Base-by-base conservation (phyloP, 2,888 invertebrate genomes). In the Apodemia duryi region DNA sequence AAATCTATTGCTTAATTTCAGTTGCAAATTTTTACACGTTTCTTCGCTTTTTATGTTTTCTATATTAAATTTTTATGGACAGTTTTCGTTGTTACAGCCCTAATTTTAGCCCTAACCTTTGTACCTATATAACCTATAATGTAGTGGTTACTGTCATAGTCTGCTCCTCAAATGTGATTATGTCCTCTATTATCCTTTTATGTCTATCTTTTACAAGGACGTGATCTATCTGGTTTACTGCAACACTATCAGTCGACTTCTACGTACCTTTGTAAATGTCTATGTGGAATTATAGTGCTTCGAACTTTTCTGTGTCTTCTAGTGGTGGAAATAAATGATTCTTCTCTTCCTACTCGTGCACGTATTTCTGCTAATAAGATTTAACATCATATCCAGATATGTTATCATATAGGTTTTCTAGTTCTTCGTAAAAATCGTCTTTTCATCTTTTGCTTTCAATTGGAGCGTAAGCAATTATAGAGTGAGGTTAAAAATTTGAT, bases 131-230 rank as follows among this genome's bases (percentile, higher is more conserved):
- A 5, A 4, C 60, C 63, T 6, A 67, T 2, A 43, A 69, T 3
- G 51, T 66, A 69, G 32, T 71, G 71, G 52, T 71, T 68, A 41
- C 67, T 69, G 29, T 69, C 67, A 21, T 68, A 68, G 62, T 69
- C 67, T 2, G 69, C 71, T 2, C 69, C 69, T 43, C 68, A 9
- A 46, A 68, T 4, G 62, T 32, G 51, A 65, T 66, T 2, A 68
- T 29, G 61, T 69, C 63, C 4, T 66, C 57, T 11, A 68, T 63
- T 0, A 21, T 51, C n/a, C n/a, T 67, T 21, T 67, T 65, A 13
- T 64, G 65, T 41, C 41, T 9, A 41, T 41, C 41, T 6, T 41
- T 5, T 41, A 41, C 7, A 41, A 41, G 41, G 5, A 41, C 41
- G 2, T 41, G 7, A 41, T 41, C 7, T 41, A 41, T 41, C 41